Conservation (phyloP, 2,797 vertebrate genomes). For the Linurgus olivaceus region DNA sequence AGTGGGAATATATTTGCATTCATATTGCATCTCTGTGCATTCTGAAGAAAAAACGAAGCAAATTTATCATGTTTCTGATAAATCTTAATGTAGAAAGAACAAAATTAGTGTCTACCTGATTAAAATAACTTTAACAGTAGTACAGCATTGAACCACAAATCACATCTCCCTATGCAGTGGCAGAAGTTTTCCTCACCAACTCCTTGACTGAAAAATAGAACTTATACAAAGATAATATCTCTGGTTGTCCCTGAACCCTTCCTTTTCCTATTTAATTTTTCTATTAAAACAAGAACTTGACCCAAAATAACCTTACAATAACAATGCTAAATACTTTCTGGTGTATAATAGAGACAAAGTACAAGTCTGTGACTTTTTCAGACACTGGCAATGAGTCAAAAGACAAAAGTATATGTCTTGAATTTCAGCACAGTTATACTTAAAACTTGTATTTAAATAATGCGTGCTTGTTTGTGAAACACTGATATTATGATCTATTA, state of each 20-base stretch:
- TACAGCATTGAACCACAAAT: neutral
- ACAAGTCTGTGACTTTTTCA: slow-evolving; percentile 13
- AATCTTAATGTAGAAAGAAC: neutral
- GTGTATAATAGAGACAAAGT: slow-evolving; percentile 59
- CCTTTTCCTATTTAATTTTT: slow-evolving; percentile 62
- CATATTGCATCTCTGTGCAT: neutral
- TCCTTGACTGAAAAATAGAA: slow-evolving; percentile 48
- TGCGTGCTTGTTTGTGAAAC: neutral
- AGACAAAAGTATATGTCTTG: slow-evolving; percentile 36
- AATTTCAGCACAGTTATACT: slow-evolving; percentile 33
- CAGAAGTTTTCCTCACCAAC: slow-evolving; percentile 1
- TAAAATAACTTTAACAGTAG: neutral
- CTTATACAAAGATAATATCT: slow-evolving; percentile 39
- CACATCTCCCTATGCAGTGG: neutral
- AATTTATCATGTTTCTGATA: neutral
- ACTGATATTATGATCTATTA: neutral
- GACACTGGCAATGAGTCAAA: slow-evolving; percentile 46
- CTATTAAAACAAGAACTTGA: slow-evolving; percentile 57
- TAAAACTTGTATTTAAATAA: slow-evolving; percentile 23
- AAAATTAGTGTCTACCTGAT: neutral
- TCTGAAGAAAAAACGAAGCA: neutral
- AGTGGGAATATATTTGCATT: neutral
- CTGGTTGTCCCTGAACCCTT: slow-evolving; percentile 54
- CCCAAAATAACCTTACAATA: slow-evolving; percentile 68
- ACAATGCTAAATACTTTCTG: slow-evolving; percentile 67